Conservation (phyloP, 2,888 invertebrate genomes). For the Apodemia zela region DNA sequence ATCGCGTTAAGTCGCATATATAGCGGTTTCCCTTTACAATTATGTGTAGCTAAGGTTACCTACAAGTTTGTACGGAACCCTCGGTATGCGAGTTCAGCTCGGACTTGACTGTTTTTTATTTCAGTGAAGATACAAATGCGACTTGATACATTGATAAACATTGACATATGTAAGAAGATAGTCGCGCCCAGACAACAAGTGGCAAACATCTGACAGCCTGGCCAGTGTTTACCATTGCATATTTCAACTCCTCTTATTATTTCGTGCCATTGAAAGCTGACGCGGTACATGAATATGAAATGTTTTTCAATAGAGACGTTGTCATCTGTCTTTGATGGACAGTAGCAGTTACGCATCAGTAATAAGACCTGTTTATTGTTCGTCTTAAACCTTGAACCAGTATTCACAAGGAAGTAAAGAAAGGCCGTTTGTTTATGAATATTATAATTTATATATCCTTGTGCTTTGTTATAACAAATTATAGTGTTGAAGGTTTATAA, state of each 20-base stretch:
- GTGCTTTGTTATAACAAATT: conserved; percentile 24
- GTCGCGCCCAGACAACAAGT: conserved; percentile 4
- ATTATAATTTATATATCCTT: conserved; percentile 32
- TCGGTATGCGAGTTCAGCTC: no score
- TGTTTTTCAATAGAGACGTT: conserved; percentile 68
- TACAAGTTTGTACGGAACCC: no score
- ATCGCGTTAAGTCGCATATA: no score
- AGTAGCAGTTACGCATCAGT: conserved; percentile 43
- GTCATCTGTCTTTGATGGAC: conserved; percentile 63
- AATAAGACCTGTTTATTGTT: conserved; percentile 57
- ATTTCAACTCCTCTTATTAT: conserved; percentile 59
- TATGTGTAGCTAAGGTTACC: no score
- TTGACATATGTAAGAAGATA: not conserved
- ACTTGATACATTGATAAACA: not conserved
- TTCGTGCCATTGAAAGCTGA: conserved; percentile 53
- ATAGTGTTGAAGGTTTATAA: conserved; percentile 7
- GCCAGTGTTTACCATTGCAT: conserved; percentile 43
- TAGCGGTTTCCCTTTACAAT: no score
- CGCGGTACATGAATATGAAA: conserved; percentile 71
- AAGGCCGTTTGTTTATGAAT: conserved; percentile 30
- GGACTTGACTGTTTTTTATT: not conserved
- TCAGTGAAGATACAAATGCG: not conserved
- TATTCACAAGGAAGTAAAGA: conserved; percentile 35
- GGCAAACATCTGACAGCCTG: conserved; percentile 11
- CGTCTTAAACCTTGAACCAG: conserved; percentile 50